These are phyloP conservation scores for Falcunculus frontatus DNA, from an alignment of 2,113 vertebrate genomes.

Conservation along the genomic window DNA sequence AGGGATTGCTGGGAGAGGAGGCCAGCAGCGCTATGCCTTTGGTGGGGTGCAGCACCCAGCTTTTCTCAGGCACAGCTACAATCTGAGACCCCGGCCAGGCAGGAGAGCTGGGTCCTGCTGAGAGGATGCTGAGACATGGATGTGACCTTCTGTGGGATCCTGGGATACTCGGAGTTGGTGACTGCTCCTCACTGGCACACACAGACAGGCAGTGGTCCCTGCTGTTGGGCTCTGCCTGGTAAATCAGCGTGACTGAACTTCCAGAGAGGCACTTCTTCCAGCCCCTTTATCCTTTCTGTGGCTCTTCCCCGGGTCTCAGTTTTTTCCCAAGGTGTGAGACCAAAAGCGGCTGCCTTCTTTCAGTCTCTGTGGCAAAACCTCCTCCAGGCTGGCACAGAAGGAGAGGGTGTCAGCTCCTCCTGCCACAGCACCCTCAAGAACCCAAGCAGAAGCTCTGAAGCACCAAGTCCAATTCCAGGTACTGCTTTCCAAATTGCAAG, in stretches of 20 bases:
- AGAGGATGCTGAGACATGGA: not conserved
- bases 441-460: not conserved
- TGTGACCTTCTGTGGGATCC: rapidly evolving
- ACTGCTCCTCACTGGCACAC: not conserved
- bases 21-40: not conserved
- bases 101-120: not conserved
- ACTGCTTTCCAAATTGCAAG: not conserved
- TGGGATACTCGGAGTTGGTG: not conserved
- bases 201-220: not conserved
- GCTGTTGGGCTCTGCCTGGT: not conserved
- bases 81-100: no score
- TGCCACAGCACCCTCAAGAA: not conserved
- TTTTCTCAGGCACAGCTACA: not conserved
- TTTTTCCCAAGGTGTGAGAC: not conserved
- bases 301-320: rapidly evolving
- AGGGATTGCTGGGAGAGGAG: not conserved
- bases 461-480: not conserved
- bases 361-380: not conserved
- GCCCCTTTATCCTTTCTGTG: not conserved
- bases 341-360: not conserved
- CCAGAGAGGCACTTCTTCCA: not conserved
- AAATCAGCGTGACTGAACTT: not conserved
- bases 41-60: not conserved
- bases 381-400: rapidly evolving
- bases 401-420: not conserved